Conservation (phyloP, 2,113 vertebrate genomes). For the Thalassoma bifasciatum region DNA sequence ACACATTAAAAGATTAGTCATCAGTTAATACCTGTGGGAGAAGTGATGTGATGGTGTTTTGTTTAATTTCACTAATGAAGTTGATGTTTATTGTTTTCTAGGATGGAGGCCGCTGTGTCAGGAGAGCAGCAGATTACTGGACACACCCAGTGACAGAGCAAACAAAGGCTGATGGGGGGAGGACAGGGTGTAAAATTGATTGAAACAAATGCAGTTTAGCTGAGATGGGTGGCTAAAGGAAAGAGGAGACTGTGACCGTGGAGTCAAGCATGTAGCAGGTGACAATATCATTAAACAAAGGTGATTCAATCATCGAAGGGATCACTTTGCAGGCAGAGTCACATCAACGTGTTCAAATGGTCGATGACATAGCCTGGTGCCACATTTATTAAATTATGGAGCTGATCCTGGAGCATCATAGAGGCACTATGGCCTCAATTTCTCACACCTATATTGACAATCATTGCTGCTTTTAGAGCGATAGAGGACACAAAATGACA, state of each 20-base stretch:
- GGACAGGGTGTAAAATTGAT: constrained; percentile 44
- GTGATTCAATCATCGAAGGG: constrained; percentile 61
- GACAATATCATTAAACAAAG: constrained; percentile 44
- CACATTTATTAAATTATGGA: constrained; percentile 64
- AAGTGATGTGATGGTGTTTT: constrained; percentile 14
- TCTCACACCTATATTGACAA: constrained; percentile 52
- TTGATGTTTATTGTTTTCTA: constrained; percentile 17
- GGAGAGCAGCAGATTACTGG: constrained; percentile 47
- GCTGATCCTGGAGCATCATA: constrained; percentile 36
- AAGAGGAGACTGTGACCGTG: constrained; percentile 5
- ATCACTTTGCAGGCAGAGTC: constrained; percentile 43
- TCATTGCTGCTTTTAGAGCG: neutral
- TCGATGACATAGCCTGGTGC: constrained; percentile 59
- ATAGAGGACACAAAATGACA: constrained; percentile 9
- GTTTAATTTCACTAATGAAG: constrained; percentile 29
- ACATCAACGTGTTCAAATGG: constrained; percentile 61
- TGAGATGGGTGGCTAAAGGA: constrained; percentile 42
- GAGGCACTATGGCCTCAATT: constrained; percentile 23
- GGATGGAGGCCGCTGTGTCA: constrained; percentile 8
- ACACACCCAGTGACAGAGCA: constrained; percentile 53
- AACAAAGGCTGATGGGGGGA: constrained; percentile 19
- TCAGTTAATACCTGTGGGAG: neutral
- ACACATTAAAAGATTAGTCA: neutral
- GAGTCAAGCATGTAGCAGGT: constrained; percentile 53
- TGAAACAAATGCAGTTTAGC: constrained; percentile 44